Percentiles rank a stretch among this genome's conserved stretches.
phyloP scores from a whole-genome alignment of 2,113 vertebrate genomes.

The Phyllostomus hastatus region DNA sequence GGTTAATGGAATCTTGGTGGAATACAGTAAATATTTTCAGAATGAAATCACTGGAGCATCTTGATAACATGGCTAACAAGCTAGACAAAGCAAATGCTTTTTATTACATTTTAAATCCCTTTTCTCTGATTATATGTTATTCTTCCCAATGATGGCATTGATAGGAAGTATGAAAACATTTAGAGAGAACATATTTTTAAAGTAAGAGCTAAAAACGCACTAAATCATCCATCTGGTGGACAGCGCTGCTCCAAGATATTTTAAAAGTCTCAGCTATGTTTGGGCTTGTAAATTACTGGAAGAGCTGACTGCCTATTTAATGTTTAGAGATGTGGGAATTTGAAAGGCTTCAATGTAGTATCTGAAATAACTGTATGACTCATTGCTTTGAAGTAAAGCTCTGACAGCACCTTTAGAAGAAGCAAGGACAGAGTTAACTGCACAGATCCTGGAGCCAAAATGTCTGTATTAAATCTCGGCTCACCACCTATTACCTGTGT shows the following conservation, averaged over 20 bases:
- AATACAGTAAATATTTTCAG: conserved; percentile 6
- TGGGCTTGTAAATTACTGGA: neutral
- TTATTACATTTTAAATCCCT: neutral
- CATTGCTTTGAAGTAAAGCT: neutral
- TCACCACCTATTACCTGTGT: neutral
- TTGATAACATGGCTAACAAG: neutral
- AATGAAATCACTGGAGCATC: neutral
- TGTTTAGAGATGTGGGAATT: neutral
- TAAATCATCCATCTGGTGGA: neutral
- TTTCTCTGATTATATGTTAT: neutral
- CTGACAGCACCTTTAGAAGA: neutral
- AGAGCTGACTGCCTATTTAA: neutral
- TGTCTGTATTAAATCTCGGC: neutral
- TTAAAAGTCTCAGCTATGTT: neutral
- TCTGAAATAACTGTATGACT: neutral
- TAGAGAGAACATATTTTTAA: conserved; percentile 32
- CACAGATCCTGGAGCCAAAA: neutral
- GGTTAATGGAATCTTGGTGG: neutral
- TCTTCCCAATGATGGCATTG: neutral
- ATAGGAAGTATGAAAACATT: conserved; percentile 9
- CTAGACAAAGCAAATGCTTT: neutral
- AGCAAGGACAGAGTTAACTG: neutral
- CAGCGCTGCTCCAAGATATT: neutral
- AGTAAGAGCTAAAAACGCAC: neutral
- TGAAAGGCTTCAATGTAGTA: neutral